Conservation (phyloP, 2,888 invertebrate genomes). For the Thecophora atra region DNA sequence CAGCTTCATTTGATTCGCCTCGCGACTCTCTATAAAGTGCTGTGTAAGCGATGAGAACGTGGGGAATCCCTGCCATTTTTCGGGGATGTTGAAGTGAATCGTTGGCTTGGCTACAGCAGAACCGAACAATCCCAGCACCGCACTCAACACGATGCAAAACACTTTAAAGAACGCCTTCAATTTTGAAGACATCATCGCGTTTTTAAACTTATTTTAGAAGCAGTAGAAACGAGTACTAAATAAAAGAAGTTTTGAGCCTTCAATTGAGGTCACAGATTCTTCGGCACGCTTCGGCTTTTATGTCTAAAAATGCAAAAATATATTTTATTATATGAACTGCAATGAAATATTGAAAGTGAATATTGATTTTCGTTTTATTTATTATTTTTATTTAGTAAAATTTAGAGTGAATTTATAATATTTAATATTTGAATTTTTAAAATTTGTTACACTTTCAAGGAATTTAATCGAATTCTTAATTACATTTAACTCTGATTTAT, state of each 20-base stretch:
- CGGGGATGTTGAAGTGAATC: slow-evolving; percentile 59
- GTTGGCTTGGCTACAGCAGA: slow-evolving; percentile 64
- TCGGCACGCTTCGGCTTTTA: too few species aligned
- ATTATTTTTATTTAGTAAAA: too few species aligned
- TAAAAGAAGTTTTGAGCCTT: too few species aligned
- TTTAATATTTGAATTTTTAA: too few species aligned
- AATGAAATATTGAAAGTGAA: not conserved
- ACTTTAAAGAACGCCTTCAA: slow-evolving; percentile 55
- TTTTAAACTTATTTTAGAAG: not conserved
- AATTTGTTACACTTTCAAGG: too few species aligned
- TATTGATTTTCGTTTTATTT: not conserved
- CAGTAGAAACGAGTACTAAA: too few species aligned
- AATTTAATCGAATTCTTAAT: too few species aligned
- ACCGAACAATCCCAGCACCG: slow-evolving; percentile 57
- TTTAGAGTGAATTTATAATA: too few species aligned
- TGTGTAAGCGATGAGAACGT: slow-evolving; percentile 64
- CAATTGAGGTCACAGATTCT: too few species aligned
- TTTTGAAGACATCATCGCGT: slow-evolving; percentile 44
- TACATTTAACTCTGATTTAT: too few species aligned
- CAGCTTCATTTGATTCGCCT: slow-evolving; percentile 62
- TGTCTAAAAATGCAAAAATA: too few species aligned
- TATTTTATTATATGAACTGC: not conserved
- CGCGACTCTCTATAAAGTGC: slow-evolving; percentile 64
- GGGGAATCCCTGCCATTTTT: slow-evolving; percentile 61
- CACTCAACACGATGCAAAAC: slow-evolving; percentile 54